Evolutionary conservation across 92 coral and sea anemone species (phyloP).

Genomic region (Blastomussa wellsi): DNA sequence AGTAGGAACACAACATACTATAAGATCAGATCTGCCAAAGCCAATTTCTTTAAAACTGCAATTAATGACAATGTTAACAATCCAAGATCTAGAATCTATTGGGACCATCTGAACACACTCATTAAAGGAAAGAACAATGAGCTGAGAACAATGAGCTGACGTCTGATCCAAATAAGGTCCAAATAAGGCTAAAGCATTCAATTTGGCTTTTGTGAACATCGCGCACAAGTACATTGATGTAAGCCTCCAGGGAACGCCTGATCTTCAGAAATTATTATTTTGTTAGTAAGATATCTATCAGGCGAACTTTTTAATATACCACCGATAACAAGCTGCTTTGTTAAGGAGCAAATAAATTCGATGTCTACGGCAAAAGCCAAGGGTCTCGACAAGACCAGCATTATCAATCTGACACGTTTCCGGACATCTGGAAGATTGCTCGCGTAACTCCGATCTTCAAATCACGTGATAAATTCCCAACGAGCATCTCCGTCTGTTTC

Average conservation of each 20-base stretch:
- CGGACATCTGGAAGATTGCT: too few species aligned
- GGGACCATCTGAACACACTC: slow-evolving; percentile 49
- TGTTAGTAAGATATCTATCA: slow-evolving; percentile 10
- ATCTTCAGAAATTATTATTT: slow-evolving; percentile 23
- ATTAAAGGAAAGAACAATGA: slow-evolving; percentile 26
- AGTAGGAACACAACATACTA: slow-evolving; percentile 28
- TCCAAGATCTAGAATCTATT: slow-evolving; percentile 41
- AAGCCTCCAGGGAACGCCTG: slow-evolving; percentile 1
- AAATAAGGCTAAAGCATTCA: slow-evolving; percentile 32
- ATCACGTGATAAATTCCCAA: too few species aligned
- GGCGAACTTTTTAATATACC: slow-evolving; percentile 28
- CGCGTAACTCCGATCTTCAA: too few species aligned
- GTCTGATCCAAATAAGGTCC: slow-evolving; percentile 26
- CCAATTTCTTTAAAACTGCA: slow-evolving; percentile 22
- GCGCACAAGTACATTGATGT: too few species aligned
- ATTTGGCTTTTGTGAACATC: too few species aligned
- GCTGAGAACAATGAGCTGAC: slow-evolving; percentile 22
- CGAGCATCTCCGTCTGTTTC: too few species aligned
- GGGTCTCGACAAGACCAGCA: too few species aligned
- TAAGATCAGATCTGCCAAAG: slow-evolving; percentile 28
- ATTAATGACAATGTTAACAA: slow-evolving; percentile 19
- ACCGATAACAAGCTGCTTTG: slow-evolving; percentile 6
- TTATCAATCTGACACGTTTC: too few species aligned
- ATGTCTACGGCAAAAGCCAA: too few species aligned
- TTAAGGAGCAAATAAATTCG: too few species aligned